These are phyloP conservation scores for Bombus pyrosoma DNA, from an alignment of 1,140 invertebrate genomes.

Conservation along the genomic window DNA sequence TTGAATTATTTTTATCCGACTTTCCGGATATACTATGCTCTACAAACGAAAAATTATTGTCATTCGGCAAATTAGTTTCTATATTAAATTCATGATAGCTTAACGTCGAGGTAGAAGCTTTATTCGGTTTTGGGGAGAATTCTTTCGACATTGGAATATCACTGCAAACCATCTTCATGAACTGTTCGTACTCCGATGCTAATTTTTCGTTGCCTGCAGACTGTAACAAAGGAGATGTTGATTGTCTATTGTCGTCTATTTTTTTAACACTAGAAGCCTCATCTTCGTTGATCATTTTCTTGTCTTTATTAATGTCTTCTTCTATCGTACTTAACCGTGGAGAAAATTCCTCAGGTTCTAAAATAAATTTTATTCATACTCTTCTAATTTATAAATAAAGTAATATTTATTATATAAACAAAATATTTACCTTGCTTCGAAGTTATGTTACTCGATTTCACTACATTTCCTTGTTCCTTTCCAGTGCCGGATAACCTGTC, in stretches of 20 bases:
- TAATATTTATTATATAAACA: too few species aligned
- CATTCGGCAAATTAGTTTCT: constrained; percentile 68
- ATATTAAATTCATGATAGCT: constrained; percentile 74
- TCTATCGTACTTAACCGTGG: constrained; percentile 21
- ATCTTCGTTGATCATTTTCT: constrained; percentile 5
- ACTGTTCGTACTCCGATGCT: constrained; percentile 80
- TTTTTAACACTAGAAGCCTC: constrained; percentile 45
- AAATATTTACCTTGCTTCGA: constrained; percentile 16
- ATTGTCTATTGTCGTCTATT: constrained; percentile 41
- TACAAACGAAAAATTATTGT: constrained; percentile 40
- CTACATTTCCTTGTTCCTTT: constrained; percentile 19
- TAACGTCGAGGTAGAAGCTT: constrained; percentile 44
- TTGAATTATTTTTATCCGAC: constrained; percentile 23
- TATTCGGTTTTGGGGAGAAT: constrained; percentile 40
- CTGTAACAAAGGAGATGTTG: constrained; percentile 35
- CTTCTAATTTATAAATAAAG: background rate
- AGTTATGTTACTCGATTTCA: background rate
- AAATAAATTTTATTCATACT: constrained; percentile 12
- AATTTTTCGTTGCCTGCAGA: constrained; percentile 74
- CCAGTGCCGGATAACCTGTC: constrained; percentile 32
- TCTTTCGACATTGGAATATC: constrained; percentile 47
- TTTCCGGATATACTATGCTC: constrained; percentile 1
- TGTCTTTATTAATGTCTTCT: constrained; percentile 16
- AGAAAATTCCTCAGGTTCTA: constrained; percentile 39
- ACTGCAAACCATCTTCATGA: constrained; percentile 79